Evolutionary conservation across 2,113 vertebrate species (phyloP).

Genomic region (Rhinichthys klamathensis): DNA sequence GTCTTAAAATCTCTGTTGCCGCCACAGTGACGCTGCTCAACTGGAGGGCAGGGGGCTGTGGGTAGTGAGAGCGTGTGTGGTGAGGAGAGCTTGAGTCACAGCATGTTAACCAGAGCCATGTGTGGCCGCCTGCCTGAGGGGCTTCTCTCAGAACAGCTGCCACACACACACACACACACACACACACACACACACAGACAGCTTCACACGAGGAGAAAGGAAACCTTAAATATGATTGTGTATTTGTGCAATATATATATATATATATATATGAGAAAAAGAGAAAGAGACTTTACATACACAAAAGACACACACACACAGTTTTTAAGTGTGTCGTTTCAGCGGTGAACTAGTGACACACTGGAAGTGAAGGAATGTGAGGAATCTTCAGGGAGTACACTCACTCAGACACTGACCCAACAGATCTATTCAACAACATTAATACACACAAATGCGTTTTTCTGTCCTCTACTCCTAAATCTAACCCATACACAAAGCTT

Average conservation of each 20-base stretch:
- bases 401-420: slow-evolving; percentile 11
- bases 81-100: slow-evolving; percentile 67
- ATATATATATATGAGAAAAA: neutral
- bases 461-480: neutral
- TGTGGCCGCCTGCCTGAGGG: slow-evolving; percentile 66
- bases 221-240: slow-evolving; percentile 8
- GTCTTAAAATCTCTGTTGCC: slow-evolving; percentile 77
- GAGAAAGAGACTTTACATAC: neutral
- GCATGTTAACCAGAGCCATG: slow-evolving; percentile 79
- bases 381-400: slow-evolving; percentile 40
- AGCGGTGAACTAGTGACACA: slow-evolving; percentile 2
- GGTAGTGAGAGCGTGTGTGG: slow-evolving; percentile 64
- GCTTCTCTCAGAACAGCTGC: slow-evolving; percentile 74
- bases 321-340: slow-evolving; percentile 5
- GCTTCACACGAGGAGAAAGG: neutral
- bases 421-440: slow-evolving; percentile 35
- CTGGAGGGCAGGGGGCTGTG: slow-evolving; percentile 72
- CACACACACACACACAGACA: slow-evolving; percentile 44
- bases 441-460: neutral
- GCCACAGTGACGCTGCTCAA: slow-evolving; percentile 74
- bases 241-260: neutral
- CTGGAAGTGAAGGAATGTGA: slow-evolving; percentile 46
- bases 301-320: neutral
- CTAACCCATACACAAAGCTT: neutral
- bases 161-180: slow-evolving; percentile 44